Evolutionary conservation across 2,113 vertebrate species (phyloP).

Genomic region (Chlorodrepanis virens): DNA sequence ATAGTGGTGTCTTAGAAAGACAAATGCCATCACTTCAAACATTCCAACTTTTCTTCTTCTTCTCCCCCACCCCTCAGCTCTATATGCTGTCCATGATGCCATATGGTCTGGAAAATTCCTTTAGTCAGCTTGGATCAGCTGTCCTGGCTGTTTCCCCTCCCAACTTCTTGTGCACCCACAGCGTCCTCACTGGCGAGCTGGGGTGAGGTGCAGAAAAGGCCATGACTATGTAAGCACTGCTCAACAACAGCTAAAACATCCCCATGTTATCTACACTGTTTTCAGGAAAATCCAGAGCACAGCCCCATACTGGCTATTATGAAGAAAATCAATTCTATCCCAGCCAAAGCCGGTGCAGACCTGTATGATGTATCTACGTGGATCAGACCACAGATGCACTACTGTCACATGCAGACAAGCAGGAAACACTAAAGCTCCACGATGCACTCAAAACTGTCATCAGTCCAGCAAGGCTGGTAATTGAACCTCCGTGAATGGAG

Average conservation of each 20-base stretch:
- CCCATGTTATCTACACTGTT: not conserved
- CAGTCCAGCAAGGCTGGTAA: not conserved
- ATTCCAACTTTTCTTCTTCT: not conserved
- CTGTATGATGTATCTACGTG: not conserved
- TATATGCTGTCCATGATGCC: not conserved
- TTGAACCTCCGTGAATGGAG: not conserved
- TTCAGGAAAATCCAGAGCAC: not conserved
- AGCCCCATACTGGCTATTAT: rapidly evolving
- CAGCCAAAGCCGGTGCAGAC: not conserved
- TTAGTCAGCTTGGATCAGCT: not conserved
- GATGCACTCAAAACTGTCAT: not conserved
- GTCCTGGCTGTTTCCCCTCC: not conserved
- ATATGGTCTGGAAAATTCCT: not conserved
- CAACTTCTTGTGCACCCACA: rapidly evolving
- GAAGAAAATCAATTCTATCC: not conserved
- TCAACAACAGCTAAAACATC: not conserved
- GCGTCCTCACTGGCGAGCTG: not conserved
- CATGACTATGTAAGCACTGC: rapidly evolving
- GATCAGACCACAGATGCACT: not conserved
- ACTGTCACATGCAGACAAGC: not conserved
- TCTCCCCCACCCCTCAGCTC: rapidly evolving
- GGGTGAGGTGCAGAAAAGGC: not conserved
- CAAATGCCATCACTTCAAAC: not conserved
- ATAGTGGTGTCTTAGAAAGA: not conserved
- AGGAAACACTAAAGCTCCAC: not conserved